These are phyloP conservation scores for Corydoras sp. DNA, from an alignment of 2,113 vertebrate species.

Conservation along the genomic window DNA sequence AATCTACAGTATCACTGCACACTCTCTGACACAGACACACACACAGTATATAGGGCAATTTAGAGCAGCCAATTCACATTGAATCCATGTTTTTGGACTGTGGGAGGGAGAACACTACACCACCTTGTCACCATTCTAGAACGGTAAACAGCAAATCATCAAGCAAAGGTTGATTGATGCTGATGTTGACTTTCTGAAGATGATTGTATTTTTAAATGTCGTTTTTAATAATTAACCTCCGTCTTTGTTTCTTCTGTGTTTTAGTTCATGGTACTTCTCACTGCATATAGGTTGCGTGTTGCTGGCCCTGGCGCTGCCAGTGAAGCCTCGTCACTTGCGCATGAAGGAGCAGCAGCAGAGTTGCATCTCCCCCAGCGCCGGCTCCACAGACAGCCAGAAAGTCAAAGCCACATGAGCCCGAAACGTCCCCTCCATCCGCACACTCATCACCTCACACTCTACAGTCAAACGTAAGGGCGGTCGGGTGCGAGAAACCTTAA, in stretches of 20 bases:
- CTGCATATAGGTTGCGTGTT: constrained; percentile 77
- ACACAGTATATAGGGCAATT: too few species aligned
- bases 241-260: constrained; percentile 12
- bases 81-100: too few species aligned
- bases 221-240: not conserved
- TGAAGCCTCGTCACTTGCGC: constrained; percentile 74
- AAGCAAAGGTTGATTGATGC: too few species aligned
- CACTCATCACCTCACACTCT: constrained; percentile 26
- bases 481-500: constrained; percentile 7
- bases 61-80: too few species aligned
- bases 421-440: constrained; percentile 1
- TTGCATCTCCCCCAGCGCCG: constrained; percentile 60
- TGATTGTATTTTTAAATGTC: not conserved
- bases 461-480: constrained; percentile 27
- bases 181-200: too few species aligned
- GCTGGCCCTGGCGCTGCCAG: constrained; percentile 72
- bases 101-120: too few species aligned
- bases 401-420: constrained; percentile 63
- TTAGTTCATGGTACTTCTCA: constrained; percentile 84
- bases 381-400: constrained; percentile 68
- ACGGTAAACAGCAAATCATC: too few species aligned
- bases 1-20: too few species aligned
- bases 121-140: too few species aligned
- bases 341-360: constrained; percentile 58
- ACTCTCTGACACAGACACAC: too few species aligned